These are phyloP conservation scores for Atta cephalotes DNA, from an alignment of 1,140 invertebrate species.

Conservation along the genomic window DNA sequence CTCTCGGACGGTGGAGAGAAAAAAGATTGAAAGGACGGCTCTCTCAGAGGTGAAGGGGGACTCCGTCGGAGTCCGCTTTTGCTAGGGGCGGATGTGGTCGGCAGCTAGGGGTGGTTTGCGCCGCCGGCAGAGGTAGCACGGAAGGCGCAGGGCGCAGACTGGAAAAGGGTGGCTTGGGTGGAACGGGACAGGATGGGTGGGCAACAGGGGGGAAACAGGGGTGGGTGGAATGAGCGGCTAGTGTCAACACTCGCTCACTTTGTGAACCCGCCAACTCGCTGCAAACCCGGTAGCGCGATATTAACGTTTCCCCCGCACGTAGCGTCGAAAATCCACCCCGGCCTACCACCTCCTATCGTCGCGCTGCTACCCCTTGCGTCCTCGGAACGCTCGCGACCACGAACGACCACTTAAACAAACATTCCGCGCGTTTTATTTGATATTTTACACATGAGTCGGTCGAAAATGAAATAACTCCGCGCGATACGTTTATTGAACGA, in stretches of 20 bases:
- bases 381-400: conserved; percentile 59
- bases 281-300: conserved; percentile 81
- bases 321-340: conserved; percentile 66
- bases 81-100: conserved; percentile 62
- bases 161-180: conserved; percentile 65
- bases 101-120: conserved; percentile 42
- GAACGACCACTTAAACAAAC: conserved; percentile 80
- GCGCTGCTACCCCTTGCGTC: conserved; percentile 16
- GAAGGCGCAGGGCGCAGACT: conserved; percentile 66
- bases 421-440: conserved; percentile 80
- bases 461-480: conserved; percentile 79
- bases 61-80: conserved; percentile 36
- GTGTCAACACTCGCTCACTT: conserved; percentile 85
- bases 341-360: conserved; percentile 45
- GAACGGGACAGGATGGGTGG: conserved; percentile 48
- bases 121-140: conserved; percentile 64
- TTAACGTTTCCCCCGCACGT: conserved; percentile 81
- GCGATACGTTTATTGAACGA: conserved; percentile 74
- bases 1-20: conserved; percentile 23
- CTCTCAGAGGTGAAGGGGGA: conserved; percentile 1
- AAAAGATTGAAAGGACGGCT: conserved; percentile 33
- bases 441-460: conserved; percentile 81
- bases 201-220: conserved; percentile 20
- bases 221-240: conserved; percentile 79
- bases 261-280: conserved; percentile 82